Base-by-base conservation (phyloP, 2,797 vertebrate species). In the Arnoldichthys spilopterus region DNA sequence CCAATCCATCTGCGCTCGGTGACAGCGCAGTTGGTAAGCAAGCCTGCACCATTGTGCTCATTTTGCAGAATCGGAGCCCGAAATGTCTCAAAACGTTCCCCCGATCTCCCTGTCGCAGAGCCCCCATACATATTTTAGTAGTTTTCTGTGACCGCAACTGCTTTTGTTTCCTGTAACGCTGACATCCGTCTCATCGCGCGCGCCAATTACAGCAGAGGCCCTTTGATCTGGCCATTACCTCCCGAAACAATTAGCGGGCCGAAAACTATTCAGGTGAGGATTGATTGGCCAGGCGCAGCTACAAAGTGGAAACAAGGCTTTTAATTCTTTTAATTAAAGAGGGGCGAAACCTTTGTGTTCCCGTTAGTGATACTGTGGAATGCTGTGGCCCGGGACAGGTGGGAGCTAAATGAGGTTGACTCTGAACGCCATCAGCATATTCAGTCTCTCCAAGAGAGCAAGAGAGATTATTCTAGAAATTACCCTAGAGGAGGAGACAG, bases 261-360 rank as follows among this genome's bases (percentile, higher is more conserved):
- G 75, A 82, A 85, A 74, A 76, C 73, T 79, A 85, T 87, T 90
- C 90, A 92, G 91, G 90, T 93, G 90, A 91, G 89, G 85, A 91
- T 87, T 90, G 89, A 93, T 87, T 77, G 22, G 30, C 51, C 63
- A 34, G 76, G 64, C 62, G 72, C 66, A 56, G 77, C 81, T 84
- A 79, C 83, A 85, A 83, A 79, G 79, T 72, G 80, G 77, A 86
- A 87, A 91, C 90, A 88, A 84, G 87, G 83, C 89, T 88, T 91
- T 92, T 92, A 92, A 93, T 93, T 90, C 84, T 88, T 89, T 89
- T 92, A 91, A 94, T 93, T 93, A 92, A 92, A 90, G 84, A 78
- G 79, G 80, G 83, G 82, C 8, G 53, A 86, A 83, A 84, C 81
- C 61, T 76, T 82, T 72, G 72, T 82, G 78, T 76, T 72, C 56